phyloP scores from a whole-genome alignment of 2,113 vertebrate species.

The Erythrocercus mccallii region DNA sequence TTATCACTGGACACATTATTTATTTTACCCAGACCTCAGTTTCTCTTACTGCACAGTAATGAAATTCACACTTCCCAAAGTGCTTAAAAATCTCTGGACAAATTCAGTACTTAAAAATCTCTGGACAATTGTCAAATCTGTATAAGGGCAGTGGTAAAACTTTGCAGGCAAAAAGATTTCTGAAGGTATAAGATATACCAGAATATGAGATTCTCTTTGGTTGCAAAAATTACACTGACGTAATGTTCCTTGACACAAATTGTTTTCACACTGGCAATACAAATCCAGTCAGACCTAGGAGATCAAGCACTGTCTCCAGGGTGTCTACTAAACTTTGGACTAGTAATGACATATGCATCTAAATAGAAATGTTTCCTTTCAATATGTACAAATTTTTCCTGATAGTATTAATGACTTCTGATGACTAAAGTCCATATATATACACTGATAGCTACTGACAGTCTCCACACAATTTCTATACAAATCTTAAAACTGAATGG shows the following conservation, averaged over 20 bases:
- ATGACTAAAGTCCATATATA: background rate
- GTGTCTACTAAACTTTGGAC: background rate
- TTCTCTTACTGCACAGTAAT: background rate
- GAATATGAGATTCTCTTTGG: background rate
- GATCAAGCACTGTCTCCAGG: background rate
- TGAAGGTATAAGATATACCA: background rate
- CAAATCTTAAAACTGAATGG: background rate
- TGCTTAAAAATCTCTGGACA: background rate
- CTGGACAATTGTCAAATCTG: background rate
- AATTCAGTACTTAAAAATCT: background rate
- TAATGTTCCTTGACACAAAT: background rate
- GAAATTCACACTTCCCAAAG: background rate
- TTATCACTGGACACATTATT: background rate
- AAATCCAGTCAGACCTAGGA: background rate
- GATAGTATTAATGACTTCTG: background rate
- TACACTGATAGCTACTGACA: background rate
- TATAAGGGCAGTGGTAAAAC: background rate
- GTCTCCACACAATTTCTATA: background rate
- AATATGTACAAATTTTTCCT: background rate
- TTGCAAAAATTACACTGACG: background rate
- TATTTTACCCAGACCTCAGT: background rate
- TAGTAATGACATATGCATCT: background rate
- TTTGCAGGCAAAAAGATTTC: background rate
- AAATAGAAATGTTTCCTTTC: background rate
- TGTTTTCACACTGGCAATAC: background rate